Conservation (phyloP, 2,797 vertebrate genomes). For the Gambelia wislizenii region DNA sequence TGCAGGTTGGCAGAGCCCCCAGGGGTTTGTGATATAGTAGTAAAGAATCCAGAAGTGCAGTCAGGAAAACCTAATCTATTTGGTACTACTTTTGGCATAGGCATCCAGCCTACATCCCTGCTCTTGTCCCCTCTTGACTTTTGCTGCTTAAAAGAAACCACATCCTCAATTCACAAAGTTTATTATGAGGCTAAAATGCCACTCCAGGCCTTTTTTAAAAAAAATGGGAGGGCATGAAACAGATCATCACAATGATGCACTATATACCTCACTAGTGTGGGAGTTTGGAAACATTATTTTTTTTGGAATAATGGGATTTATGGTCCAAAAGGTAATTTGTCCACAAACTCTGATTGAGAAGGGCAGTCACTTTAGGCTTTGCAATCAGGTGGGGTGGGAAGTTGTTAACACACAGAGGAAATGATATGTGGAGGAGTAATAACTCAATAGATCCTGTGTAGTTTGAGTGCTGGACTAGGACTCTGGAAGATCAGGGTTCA, state of each 20-base stretch:
- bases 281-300: no score
- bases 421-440: background rate
- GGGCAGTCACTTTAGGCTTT: background rate
- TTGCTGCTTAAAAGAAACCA: background rate
- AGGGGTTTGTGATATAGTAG: background rate
- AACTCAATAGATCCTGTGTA: background rate
- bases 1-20: fast-evolving
- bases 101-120: constrained; percentile 10
- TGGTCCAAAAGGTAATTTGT: no score
- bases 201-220: background rate
- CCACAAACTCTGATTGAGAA: no score
- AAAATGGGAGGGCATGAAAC: background rate
- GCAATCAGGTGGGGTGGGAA: background rate
- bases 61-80: background rate
- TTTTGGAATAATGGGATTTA: no score
- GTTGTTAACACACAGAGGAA: background rate
- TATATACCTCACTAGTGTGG: background rate
- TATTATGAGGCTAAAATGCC: background rate
- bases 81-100: background rate
- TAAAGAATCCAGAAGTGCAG: background rate
- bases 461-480: no score
- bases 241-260: background rate
- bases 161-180: background rate
- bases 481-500: no score
- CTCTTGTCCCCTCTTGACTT: background rate